Evolutionary conservation across 1,140 invertebrate genomes (phyloP).

Genomic region (Pseudobourletiella spinata): DNA sequence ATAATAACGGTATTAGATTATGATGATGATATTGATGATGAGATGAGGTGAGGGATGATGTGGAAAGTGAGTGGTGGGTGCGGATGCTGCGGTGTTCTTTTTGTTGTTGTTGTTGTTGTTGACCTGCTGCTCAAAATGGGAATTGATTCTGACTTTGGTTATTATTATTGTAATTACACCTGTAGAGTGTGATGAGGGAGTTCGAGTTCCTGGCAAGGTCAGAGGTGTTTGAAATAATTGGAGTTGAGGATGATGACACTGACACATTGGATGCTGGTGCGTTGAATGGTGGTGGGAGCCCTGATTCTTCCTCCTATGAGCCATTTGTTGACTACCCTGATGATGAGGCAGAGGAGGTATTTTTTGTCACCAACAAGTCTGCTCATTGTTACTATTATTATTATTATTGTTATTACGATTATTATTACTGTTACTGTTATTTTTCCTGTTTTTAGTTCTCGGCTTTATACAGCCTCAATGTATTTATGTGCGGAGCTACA

Average conservation of each 20-base stretch:
- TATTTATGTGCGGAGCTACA: too few species aligned
- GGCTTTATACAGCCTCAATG: too few species aligned
- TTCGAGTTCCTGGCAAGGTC: slow-evolving; percentile 71
- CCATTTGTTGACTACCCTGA: slow-evolving; percentile 34
- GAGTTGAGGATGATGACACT: slow-evolving; percentile 20
- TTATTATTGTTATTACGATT: neutral
- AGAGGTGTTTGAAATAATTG: slow-evolving; percentile 26
- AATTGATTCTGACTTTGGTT: too few species aligned
- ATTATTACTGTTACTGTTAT: neutral
- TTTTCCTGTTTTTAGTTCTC: neutral
- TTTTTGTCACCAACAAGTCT: slow-evolving; percentile 15
- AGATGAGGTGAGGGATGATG: too few species aligned
- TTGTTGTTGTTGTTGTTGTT: too few species aligned
- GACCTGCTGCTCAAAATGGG: too few species aligned
- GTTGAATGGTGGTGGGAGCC: slow-evolving; percentile 56
- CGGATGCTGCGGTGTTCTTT: too few species aligned
- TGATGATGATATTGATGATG: too few species aligned
- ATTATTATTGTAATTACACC: too few species aligned
- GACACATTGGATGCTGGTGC: slow-evolving; percentile 24
- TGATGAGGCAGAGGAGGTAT: slow-evolving; percentile 30
- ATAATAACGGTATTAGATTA: too few species aligned
- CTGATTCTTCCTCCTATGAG: slow-evolving; percentile 35
- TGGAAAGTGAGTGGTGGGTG: too few species aligned
- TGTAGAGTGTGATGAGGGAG: slow-evolving; percentile 66
- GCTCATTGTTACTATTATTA: neutral